Evolutionary conservation across 2,113 vertebrate genomes (phyloP).

Genomic region (Bettongia penicillata): DNA sequence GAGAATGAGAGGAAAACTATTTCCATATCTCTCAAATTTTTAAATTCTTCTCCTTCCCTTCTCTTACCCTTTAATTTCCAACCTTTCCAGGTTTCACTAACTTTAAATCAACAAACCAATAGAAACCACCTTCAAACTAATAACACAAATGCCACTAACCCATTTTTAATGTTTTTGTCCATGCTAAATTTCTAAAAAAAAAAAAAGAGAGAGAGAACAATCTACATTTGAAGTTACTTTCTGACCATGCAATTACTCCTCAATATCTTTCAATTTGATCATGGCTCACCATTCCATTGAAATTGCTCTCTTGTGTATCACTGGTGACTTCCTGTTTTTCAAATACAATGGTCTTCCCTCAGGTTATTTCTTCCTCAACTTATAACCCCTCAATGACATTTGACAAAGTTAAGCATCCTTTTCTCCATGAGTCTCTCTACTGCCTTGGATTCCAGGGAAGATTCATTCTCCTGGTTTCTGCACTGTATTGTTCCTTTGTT

Average conservation of each 20-base stretch:
- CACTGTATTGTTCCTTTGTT: neutral
- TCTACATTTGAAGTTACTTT: neutral
- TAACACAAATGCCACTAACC: neutral
- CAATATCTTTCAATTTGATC: neutral
- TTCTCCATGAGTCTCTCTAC: neutral
- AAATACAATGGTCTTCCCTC: neutral
- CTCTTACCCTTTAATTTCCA: neutral
- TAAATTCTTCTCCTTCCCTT: neutral
- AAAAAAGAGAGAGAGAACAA: too few species aligned
- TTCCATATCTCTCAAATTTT: neutral
- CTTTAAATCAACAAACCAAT: neutral
- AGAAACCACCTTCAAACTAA: neutral
- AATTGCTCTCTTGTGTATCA: neutral
- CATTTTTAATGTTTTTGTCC: neutral
- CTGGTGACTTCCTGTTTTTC: neutral
- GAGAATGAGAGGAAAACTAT: neutral
- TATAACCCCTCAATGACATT: neutral
- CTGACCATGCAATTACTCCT: too few species aligned
- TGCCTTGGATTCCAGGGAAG: neutral
- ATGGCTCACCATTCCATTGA: neutral
- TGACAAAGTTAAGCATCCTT: neutral
- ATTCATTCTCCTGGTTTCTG: neutral
- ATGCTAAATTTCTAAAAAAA: neutral
- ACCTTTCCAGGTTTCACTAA: neutral
- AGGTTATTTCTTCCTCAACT: neutral